Conservation (phyloP, 53 echinoderm and acorn worm genomes). For the Pentamera pediparva region DNA sequence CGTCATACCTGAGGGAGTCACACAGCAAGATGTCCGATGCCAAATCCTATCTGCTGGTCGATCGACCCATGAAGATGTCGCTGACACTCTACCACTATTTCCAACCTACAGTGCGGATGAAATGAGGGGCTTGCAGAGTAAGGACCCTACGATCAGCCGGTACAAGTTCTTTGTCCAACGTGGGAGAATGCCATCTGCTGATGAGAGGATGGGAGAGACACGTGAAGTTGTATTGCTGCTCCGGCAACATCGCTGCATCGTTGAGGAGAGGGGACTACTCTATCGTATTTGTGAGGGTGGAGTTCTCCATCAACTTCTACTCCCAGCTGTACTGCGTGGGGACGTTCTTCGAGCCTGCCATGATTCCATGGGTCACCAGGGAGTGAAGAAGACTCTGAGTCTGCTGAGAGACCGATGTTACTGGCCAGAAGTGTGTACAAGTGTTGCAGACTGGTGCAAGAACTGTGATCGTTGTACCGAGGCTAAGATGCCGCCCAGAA, state of each 20-base stretch:
- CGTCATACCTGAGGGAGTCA: background rate
- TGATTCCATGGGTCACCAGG: slow-evolving; percentile 21
- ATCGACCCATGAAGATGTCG: background rate
- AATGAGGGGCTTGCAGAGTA: slow-evolving; percentile 10
- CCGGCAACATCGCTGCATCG: slow-evolving; percentile 11
- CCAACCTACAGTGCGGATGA: slow-evolving; percentile 20
- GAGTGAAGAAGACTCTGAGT: background rate
- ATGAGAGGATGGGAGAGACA: background rate
- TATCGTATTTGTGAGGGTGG: slow-evolving; percentile 5
- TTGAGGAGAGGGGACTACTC: slow-evolving; percentile 24
- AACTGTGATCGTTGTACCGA: slow-evolving; percentile 39
- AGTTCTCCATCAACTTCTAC: background rate
- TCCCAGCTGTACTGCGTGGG: background rate
- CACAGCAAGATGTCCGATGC: background rate
- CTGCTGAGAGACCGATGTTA: slow-evolving; percentile 13
- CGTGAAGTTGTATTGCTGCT: slow-evolving; percentile 11
- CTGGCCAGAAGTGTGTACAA: slow-evolving; percentile 4
- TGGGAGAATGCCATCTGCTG: background rate
- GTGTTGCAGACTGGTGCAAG: slow-evolving; percentile 4
- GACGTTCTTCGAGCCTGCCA: slow-evolving; percentile 10
- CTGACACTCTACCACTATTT: slow-evolving; percentile 2
- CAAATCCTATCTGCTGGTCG: background rate
- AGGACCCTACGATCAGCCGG: slow-evolving; percentile 21
- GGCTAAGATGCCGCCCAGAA: slow-evolving; percentile 30
- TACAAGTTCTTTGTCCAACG: background rate